Conservation (phyloP, 2,888 invertebrate species). For the Drosophila barbarae region DNA sequence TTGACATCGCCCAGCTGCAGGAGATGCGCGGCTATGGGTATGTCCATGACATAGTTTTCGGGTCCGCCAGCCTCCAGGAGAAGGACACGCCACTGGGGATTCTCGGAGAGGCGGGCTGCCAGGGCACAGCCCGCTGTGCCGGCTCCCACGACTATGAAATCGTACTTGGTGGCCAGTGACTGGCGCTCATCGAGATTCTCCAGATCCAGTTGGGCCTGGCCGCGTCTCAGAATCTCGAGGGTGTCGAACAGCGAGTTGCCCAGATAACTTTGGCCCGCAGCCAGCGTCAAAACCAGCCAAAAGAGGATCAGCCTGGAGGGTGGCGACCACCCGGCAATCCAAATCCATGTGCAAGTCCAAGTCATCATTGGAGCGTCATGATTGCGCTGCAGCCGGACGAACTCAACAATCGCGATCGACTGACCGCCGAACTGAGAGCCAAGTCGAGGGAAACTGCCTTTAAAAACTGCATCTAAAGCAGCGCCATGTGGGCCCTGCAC, state of each 20-base stretch:
- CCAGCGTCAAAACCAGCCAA: not conserved
- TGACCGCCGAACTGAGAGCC: slow-evolving; percentile 5
- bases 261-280: slow-evolving; percentile 16
- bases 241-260: slow-evolving; percentile 41
- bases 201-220: slow-evolving; percentile 64
- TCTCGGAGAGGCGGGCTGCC: slow-evolving; percentile 87
- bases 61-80: slow-evolving; percentile 87
- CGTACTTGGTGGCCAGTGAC: slow-evolving; percentile 81
- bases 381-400: slow-evolving; percentile 21
- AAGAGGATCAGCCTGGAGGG: not conserved
- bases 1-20: slow-evolving; percentile 86
- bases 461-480: not conserved
- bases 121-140: slow-evolving; percentile 89
- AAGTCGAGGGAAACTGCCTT: slow-evolving; percentile 2
- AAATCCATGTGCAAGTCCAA: not conserved
- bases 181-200: slow-evolving; percentile 65
- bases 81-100: slow-evolving; percentile 83
- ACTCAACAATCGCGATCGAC: slow-evolving; percentile 28
- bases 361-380: slow-evolving; percentile 26
- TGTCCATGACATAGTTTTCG: slow-evolving; percentile 87
- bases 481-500: slow-evolving; percentile 1
- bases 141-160: slow-evolving; percentile 89
- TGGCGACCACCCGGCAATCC: not conserved
- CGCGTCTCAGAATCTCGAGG: slow-evolving; percentile 67
- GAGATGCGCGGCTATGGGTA: slow-evolving; percentile 85